phyloP scores from a whole-genome alignment of 2,888 invertebrate species.

The Crocallis elinguaria region DNA sequence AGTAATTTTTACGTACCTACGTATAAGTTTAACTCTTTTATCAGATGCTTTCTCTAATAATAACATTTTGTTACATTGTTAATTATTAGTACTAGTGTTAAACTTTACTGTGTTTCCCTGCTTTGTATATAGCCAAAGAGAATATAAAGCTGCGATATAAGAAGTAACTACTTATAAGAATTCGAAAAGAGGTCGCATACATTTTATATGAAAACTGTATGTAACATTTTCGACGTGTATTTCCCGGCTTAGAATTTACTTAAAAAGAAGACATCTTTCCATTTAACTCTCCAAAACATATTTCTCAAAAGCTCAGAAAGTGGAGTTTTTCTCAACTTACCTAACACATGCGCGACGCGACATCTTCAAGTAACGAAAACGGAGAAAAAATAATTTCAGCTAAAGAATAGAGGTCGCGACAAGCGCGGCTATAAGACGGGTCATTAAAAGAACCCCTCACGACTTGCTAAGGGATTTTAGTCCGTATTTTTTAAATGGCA shows the following conservation, averaged over 20 bases:
- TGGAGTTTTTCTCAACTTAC: slow-evolving; percentile 31
- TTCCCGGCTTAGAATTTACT: not conserved
- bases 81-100: too few relatives aligned
- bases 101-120: too few relatives aligned
- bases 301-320: slow-evolving; percentile 23
- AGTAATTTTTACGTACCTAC: too few relatives aligned
- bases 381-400: slow-evolving; percentile 32
- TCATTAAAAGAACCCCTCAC: slow-evolving; percentile 42
- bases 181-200: too few relatives aligned
- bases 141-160: too few relatives aligned
- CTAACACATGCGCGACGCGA: slow-evolving; percentile 35
- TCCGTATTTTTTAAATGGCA: slow-evolving; percentile 20
- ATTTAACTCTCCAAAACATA: slow-evolving; percentile 21
- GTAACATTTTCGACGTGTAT: not conserved
- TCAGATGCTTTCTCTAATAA: too few relatives aligned
- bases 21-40: too few relatives aligned
- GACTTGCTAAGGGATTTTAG: slow-evolving; percentile 44
- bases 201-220: not conserved
- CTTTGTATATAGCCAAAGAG: too few relatives aligned
- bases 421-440: slow-evolving; percentile 39
- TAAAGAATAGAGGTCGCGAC: slow-evolving; percentile 44
- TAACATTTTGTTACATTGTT: too few relatives aligned
- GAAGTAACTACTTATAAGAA: too few relatives aligned
- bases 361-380: slow-evolving; percentile 34
- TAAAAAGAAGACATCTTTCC: slow-evolving; percentile 13